Evolutionary conservation across 2,888 invertebrate genomes (phyloP), one percentile per base, ranked within the genome.

Genomic region (Phanerotoma sp.): DNA sequence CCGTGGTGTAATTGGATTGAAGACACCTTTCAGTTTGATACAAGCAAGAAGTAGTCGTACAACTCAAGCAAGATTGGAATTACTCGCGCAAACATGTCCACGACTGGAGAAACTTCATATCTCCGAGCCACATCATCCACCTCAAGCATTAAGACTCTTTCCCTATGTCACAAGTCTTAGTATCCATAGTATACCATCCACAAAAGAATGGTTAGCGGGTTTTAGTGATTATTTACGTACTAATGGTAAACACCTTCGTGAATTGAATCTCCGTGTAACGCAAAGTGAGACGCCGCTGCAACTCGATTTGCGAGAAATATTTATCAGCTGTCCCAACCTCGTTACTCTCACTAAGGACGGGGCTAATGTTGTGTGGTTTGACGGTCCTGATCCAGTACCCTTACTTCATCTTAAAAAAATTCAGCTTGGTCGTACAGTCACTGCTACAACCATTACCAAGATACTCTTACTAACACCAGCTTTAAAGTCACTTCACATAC

Each of bases 61-160:
- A 1, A 77, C 77, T 1, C 61, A 69, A 3, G 64, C 67, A 1
- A 64, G 77, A 21, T 57, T 79, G 6, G 73, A 78, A 58, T 64
- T 77, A 3, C 57, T 79, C 10, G 75, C 78, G 3, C 72, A 73
- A 22, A 69, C 73, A 3, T 79, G 78, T 56, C 78, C 78, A 3
- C 64, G 58, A 37, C 62, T 79, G 9, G 71, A 75, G 35, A 75
- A 73, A 53, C 65, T 79, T 5, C 73, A 74, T 41, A 76, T 79
- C 15, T 70, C 71, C 0, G 78, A 79, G 53, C 78, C 78, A 0
- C 71, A 75, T 57, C 78, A 78, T 64, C 69, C 75, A 6, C 76
- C 78, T 0, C 70, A 73, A 45, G 72, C 72, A 4, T 62, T 78
- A 6, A 60, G 68, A 32, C 60, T 76, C 3, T 75, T 79, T 47